These are phyloP conservation scores for Babylonia areolata DNA, from an alignment of 1,140 invertebrate species.

Conservation along the genomic window DNA sequence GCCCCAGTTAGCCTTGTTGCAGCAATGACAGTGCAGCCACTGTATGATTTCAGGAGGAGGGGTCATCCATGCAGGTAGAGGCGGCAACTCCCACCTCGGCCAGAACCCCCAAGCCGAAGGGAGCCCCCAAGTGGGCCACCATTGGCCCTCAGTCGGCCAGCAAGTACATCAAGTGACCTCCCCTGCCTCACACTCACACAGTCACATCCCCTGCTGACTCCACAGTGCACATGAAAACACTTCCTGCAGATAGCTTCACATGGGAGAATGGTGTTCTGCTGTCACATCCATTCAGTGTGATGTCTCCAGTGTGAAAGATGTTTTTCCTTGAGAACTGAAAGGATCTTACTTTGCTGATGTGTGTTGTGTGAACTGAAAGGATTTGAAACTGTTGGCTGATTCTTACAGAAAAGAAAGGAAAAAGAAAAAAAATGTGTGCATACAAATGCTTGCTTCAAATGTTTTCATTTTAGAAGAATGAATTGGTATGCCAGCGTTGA, in stretches of 20 bases:
- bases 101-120: conserved; percentile 12
- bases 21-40: no score
- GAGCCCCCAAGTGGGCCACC: conserved; percentile 40
- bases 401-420: background rate
- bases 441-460: no score
- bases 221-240: background rate
- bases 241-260: no score
- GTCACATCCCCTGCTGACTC: background rate
- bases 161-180: conserved; percentile 38
- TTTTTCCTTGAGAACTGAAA: background rate
- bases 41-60: conserved; percentile 41
- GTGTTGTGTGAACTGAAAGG: background rate
- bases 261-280: background rate
- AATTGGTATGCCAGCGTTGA: background rate
- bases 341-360: background rate
- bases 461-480: no score
- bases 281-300: no score
- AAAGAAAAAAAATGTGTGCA: no score
- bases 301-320: background rate
- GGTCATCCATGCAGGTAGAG: conserved; percentile 38
- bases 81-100: conserved; percentile 12
- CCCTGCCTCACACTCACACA: background rate
- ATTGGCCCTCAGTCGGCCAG: conserved; percentile 41
- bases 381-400: background rate
- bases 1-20: no score